Base-by-base conservation (phyloP, 2,888 invertebrate species). In the Pristionchus mayeri region DNA sequence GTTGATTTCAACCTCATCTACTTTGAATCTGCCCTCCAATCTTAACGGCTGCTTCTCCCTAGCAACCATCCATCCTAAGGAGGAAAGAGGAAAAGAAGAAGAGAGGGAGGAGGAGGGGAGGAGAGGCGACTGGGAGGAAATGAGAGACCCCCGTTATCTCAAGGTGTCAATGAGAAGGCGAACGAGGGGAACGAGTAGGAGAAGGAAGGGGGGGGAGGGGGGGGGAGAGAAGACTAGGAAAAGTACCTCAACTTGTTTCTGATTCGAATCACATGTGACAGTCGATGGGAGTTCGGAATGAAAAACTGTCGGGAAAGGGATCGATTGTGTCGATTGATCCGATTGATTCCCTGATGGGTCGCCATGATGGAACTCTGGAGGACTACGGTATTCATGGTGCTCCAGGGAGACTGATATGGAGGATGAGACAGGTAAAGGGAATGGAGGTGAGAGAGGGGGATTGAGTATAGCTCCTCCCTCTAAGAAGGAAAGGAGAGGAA, bases 281-380 rank as follows among this genome's bases (percentile, higher is more conserved):
- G 54, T 30, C 84, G 84, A 24, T 54, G 84, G 30, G 71, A 75
- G 30, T 84, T 84, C 2, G 84, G 84, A 30, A 84, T 84, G 44
- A 54, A 84, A 54, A 71, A 84, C n/a, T 40, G 84, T 34, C 71
- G 71, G n/a, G 71, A 30, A 48, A 30, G n/a, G n/a, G 76, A 71
- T 9, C 79, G 50, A 16, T 84, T 86, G 86, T 91, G 91, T 24
- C 91, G 86, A 86, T 91, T 91, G 44, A 91, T 87, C 50, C 91
- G 89, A 48, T 88, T 86, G 54, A 91, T 91, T 48, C 91, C 91
- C 85, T 91, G 91, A 40, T 87, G 87, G 16, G 91, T 87, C n/a
- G 90, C 90, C 84, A 90, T 88, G 79, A 90, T 88, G 18, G 78
- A 78, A 27, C 78, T 78, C 63, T 84, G 84, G 16, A 84, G 54